Evolutionary conservation across 2,797 vertebrate species (phyloP), one percentile per base, ranked within the genome.

Genomic region (Clarias platycephalus): DNA sequence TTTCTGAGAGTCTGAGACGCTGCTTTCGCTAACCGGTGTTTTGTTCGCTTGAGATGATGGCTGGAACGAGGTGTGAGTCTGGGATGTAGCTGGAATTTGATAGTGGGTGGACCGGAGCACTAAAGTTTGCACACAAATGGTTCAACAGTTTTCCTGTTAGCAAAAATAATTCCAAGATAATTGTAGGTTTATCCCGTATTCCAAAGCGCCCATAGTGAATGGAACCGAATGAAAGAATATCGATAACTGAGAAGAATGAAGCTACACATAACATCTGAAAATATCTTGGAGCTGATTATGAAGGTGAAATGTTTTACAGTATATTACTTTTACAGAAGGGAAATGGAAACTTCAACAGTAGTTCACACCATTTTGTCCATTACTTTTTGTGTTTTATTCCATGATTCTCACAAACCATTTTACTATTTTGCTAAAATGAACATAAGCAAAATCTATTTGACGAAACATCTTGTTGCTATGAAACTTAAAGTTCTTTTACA

Each of bases 1-100:
- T 90, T 90, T 88, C 89, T 49, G 22, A 85, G 89, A 85, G 83
- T 88, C 86, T 84, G 86, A 82, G 81, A 86, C 93, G 93, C 94
- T 94, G 91, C 93, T 74, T 86, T 87, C 76, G 63, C 74, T 82
- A 87, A 86, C 81, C 60, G 63, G 71, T 83, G 63, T 80, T 89
- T 86, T 84, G 85, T 88, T 88, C 83, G 78, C 84, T 83, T 86
- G 84, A 28, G 57, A 71, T 55, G 58, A 28, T 13, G 55, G 22
- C 80, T 81, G 80, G 49, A 81, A 68, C 82, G 81, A 74, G 83
- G 83, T 83, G 78, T 64, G 77, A 85, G 63, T 28, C 68, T 64
- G 76, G 26, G 63, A 80, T 60, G 66, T 37, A 63, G 83, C 85
- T 79, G 64, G 78, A 86, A 86, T 81, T 18, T 67, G 49, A 81